Conservation (phyloP, 2,888 invertebrate genomes). For the Rambutsinella grinnellia region DNA sequence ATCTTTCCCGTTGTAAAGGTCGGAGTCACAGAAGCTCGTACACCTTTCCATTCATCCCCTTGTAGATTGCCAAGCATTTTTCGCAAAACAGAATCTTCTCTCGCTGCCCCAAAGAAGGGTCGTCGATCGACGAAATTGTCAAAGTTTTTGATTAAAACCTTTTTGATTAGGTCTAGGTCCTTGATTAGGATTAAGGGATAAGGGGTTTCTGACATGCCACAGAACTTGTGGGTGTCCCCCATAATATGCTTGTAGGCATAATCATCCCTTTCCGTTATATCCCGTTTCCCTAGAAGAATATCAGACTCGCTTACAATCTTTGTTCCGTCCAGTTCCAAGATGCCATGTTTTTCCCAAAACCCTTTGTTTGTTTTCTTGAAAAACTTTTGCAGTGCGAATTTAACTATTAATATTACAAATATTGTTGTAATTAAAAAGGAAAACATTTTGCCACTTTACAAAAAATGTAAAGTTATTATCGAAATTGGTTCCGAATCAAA, state of each 20-base stretch:
- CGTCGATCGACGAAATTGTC: conserved; percentile 45
- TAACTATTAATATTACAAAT: too few species aligned
- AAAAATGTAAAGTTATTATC: too few species aligned
- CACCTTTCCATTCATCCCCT: conserved; percentile 33
- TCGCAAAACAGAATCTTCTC: conserved; percentile 13
- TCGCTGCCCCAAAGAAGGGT: conserved; percentile 10
- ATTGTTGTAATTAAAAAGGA: too few species aligned
- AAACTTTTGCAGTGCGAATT: too few species aligned
- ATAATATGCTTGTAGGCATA: conserved; percentile 16
- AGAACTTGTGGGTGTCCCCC: background rate
- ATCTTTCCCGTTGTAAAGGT: conserved; percentile 39
- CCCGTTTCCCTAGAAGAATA: conserved; percentile 15
- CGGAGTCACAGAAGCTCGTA: conserved; percentile 14
- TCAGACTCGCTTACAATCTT: conserved; percentile 15
- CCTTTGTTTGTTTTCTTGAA: background rate
- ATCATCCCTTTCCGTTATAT: conserved; percentile 37
- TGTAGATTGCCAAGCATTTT: conserved; percentile 29
- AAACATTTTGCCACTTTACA: too few species aligned
- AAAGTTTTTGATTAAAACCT: conserved; percentile 33
- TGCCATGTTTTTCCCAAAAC: conserved; percentile 27
- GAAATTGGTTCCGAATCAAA: too few species aligned
- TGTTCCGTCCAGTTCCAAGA: conserved; percentile 28
- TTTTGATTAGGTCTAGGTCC: conserved; percentile 28
- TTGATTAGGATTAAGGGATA: conserved; percentile 13
- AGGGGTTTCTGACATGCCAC: conserved; percentile 11